Conservation (phyloP, 2,888 invertebrate species). For the Mechanitis mazaeus region DNA sequence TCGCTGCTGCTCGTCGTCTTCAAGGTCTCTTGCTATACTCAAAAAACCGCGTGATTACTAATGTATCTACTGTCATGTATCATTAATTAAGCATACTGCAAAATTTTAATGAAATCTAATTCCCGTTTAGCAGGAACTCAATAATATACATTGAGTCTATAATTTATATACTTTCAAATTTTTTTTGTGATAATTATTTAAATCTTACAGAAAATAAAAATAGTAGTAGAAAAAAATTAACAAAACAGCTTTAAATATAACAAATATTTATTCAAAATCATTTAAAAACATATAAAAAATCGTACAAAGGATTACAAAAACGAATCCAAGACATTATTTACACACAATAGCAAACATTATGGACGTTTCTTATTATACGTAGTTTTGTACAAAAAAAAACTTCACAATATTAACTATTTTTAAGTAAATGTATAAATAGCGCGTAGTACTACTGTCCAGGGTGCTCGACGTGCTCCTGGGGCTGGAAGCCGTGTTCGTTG, state of each 20-base stretch:
- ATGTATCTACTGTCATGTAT: too few species aligned
- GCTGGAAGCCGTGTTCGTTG: slow-evolving; percentile 77
- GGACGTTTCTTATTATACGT: neutral
- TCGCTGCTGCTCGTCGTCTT: slow-evolving; percentile 82
- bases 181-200: too few species aligned
- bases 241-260: slow-evolving; percentile 7
- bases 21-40: slow-evolving; percentile 55
- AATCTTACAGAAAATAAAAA: too few species aligned
- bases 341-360: slow-evolving; percentile 11
- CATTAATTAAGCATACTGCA: too few species aligned
- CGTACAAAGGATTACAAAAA: slow-evolving; percentile 22
- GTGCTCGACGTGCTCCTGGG: slow-evolving; percentile 61
- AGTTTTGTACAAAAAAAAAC: neutral
- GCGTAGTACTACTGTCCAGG: slow-evolving; percentile 34
- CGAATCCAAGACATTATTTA: slow-evolving; percentile 23
- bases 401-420: neutral
- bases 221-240: neutral
- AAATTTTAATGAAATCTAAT: too few species aligned
- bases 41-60: too few species aligned
- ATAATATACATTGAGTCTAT: too few species aligned
- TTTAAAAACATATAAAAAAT: slow-evolving; percentile 29
- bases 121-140: too few species aligned
- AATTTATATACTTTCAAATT: too few species aligned
- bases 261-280: slow-evolving; percentile 27
- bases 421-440: neutral